A percentile compares a stretch with the other conserved stretches of the same genome.
These are phyloP conservation scores for Drosophila virilis DNA, from an alignment of 1,140 invertebrate species.

Conservation along the genomic window DNA sequence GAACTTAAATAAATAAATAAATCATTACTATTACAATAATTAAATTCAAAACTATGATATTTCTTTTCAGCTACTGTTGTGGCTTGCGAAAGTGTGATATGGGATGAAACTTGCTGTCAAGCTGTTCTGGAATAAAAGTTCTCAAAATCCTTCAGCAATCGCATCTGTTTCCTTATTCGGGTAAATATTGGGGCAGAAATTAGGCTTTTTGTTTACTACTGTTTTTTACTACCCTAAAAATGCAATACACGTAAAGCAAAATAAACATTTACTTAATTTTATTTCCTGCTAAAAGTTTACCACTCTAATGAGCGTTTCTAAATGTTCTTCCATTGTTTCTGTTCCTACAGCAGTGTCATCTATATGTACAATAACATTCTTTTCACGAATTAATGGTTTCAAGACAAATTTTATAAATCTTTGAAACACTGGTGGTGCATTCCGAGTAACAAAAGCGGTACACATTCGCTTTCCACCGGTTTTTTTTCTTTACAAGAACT, in stretches of 20 bases:
- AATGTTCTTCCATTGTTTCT: neutral
- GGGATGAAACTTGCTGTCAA: neutral
- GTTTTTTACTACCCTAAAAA: too few species aligned
- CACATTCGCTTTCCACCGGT: too few species aligned
- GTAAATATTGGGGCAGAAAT: too few species aligned
- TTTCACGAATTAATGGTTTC: neutral
- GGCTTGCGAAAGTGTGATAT: neutral
- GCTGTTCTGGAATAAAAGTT: neutral
- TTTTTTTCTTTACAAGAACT: too few species aligned
- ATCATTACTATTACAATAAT: too few species aligned
- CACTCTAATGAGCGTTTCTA: slow-evolving; percentile 24
- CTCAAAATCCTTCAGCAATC: neutral
- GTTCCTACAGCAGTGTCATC: neutral
- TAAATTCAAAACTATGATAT: slow-evolving; percentile 17
- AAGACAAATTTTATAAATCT: neutral
- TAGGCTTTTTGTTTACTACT: too few species aligned
- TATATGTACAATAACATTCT: neutral
- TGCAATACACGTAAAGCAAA: slow-evolving; percentile 52
- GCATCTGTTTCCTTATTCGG: neutral
- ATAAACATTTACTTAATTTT: slow-evolving; percentile 79
- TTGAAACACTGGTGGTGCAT: neutral
- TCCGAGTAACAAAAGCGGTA: too few species aligned
- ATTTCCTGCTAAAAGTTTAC: slow-evolving; percentile 59
- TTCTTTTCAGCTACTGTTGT: neutral
- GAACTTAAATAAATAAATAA: too few species aligned